phyloP scores from a whole-genome alignment of 2,888 invertebrate species.

The Gasteruption jaculator region DNA sequence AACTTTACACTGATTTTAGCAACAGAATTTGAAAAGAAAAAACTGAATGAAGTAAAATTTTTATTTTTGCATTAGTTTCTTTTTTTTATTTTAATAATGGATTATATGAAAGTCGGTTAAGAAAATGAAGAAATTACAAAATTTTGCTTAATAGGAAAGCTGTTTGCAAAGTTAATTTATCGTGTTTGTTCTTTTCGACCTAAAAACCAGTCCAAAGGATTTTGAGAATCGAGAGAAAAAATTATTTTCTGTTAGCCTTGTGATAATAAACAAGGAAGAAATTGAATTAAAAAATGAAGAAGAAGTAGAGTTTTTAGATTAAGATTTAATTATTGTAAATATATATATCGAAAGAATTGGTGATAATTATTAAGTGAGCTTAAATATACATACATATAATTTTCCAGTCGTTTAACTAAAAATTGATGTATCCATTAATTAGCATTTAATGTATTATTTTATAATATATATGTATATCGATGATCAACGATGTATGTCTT shows the following conservation, averaged over 20 bases:
- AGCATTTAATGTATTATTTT: too few species aligned
- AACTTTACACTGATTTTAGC: too few species aligned
- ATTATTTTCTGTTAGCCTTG: not conserved
- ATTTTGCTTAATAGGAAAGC: not conserved
- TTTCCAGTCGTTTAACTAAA: slow-evolving; percentile 6
- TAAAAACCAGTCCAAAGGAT: too few species aligned
- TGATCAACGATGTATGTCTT: slow-evolving; percentile 13
- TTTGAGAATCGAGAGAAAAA: not conserved
- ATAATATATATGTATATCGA: slow-evolving; percentile 1
- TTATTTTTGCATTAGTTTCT: too few species aligned
- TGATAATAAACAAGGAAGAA: slow-evolving; percentile 5
- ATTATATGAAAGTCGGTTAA: too few species aligned
- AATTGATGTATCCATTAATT: too few species aligned
- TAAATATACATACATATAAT: slow-evolving; percentile 10
- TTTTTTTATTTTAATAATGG: too few species aligned
- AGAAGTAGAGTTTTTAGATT: slow-evolving; percentile 14
- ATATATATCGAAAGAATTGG: slow-evolving; percentile 29
- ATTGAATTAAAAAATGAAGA: slow-evolving; percentile 9
- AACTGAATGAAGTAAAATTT: too few species aligned
- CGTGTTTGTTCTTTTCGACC: slow-evolving; percentile 2
- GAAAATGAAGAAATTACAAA: too few species aligned
- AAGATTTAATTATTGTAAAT: slow-evolving; percentile 29
- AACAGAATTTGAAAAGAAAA: too few species aligned
- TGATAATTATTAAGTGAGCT: slow-evolving; percentile 25
- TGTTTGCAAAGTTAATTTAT: slow-evolving; percentile 2